A percentile compares a stretch with the other conserved stretches of the same genome.
Conservation (phyloP, 2,797 vertebrate genomes). For the Lepidocolaptes lacrymiger region DNA sequence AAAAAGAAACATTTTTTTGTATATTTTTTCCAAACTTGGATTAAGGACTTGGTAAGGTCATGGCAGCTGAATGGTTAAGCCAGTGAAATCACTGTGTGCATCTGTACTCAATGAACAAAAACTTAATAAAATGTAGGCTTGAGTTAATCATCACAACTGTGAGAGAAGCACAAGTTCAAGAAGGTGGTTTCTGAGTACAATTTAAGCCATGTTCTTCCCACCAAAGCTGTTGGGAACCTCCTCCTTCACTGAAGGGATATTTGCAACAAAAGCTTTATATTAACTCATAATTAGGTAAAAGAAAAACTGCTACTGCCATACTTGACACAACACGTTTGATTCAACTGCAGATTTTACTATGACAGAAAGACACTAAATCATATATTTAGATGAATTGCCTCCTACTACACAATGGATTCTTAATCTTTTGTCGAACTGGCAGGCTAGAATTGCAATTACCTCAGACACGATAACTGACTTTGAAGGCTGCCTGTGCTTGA, state of each 20-base stretch:
- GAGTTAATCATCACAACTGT: not conserved
- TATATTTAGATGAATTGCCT: not conserved
- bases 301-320: not conserved
- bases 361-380: not conserved
- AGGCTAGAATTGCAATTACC: not conserved
- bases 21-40: not conserved
- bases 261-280: not conserved
- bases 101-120: not conserved
- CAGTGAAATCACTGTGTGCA: rapidly evolving
- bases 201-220: not conserved
- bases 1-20: rapidly evolving
- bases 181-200: not conserved
- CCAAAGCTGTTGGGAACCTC: not conserved
- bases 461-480: not conserved
- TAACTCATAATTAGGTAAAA: not conserved
- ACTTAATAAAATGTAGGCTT: not conserved
- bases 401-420: not conserved
- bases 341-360: not conserved
- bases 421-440: not conserved
- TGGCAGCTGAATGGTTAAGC: not conserved
- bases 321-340: rapidly evolving
- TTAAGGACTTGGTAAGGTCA: not conserved
- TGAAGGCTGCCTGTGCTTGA: not conserved
- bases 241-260: not conserved
- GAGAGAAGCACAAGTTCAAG: not conserved